Percentiles rank a stretch among this genome's conserved stretches.
phyloP scores from a whole-genome alignment of 2,113 vertebrate species.

The Cariama cristata region DNA sequence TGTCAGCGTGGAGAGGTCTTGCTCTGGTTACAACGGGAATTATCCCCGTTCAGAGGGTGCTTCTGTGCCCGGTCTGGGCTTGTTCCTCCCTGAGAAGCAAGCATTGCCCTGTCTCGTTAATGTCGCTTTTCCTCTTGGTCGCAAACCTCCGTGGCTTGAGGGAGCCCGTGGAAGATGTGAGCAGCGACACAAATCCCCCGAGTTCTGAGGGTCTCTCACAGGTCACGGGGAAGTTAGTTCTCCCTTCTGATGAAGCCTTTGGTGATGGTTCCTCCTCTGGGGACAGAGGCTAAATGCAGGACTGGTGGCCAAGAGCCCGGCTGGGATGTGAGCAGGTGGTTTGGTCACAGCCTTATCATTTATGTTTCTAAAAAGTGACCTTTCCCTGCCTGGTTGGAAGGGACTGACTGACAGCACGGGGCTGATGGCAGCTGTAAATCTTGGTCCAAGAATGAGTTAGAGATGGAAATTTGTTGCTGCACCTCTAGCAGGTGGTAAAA shows the following conservation, averaged over 20 bases:
- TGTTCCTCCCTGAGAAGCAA: background rate
- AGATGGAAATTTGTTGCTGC: conserved; percentile 40
- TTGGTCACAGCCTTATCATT: background rate
- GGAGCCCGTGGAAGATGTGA: background rate
- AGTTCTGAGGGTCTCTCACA: background rate
- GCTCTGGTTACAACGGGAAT: too few species aligned
- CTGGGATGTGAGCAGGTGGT: background rate
- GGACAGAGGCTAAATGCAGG: background rate
- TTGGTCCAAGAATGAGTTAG: background rate
- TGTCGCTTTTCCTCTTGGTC: background rate
- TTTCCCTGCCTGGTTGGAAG: background rate
- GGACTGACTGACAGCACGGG: conserved; percentile 5
- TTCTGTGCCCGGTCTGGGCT: rapidly evolving
- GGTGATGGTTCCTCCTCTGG: background rate
- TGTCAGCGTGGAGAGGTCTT: background rate
- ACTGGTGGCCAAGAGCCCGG: background rate
- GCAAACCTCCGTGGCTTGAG: background rate
- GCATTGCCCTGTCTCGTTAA: background rate
- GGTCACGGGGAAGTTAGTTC: background rate
- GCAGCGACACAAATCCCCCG: rapidly evolving
- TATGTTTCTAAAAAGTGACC: background rate
- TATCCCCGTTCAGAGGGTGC: background rate
- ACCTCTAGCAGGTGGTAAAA: conserved; percentile 57
- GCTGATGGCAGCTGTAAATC: conserved; percentile 57
- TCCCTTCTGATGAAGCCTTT: background rate